These are phyloP conservation scores for Orthosia gothica DNA, from an alignment of 2,888 invertebrate genomes.

Conservation along the genomic window DNA sequence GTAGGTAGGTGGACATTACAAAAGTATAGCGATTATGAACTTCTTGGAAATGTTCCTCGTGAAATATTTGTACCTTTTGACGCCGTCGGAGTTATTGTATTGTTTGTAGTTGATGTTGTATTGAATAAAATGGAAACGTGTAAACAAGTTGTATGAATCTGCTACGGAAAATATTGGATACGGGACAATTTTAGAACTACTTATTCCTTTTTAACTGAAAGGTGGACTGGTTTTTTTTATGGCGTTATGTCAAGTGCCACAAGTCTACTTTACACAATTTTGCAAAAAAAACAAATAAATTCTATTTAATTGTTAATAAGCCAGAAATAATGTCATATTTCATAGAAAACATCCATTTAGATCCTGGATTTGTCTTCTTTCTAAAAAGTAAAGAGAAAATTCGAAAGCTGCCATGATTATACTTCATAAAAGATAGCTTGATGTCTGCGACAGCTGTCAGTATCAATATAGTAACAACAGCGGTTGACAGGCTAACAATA, in stretches of 20 bases:
- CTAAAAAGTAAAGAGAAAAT: background rate
- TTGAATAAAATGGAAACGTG: slow-evolving; percentile 21
- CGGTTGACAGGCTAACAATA: too few relatives aligned
- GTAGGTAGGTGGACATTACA: slow-evolving; percentile 74
- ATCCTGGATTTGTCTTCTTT: background rate
- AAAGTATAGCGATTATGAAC: slow-evolving; percentile 62
- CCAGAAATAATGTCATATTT: background rate
- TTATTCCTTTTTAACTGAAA: too few relatives aligned
- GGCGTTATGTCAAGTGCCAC: too few relatives aligned
- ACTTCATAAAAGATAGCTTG: too few relatives aligned
- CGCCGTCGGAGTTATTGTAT: slow-evolving; percentile 40
- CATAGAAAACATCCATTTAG: background rate
- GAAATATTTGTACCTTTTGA: slow-evolving; percentile 62
- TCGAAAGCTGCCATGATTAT: background rate
- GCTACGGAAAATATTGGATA: background rate
- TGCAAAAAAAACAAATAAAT: too few relatives aligned
- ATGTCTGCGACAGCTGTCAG: too few relatives aligned
- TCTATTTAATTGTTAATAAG: background rate
- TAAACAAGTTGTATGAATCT: slow-evolving; percentile 16
- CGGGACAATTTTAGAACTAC: background rate
- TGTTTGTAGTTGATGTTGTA: slow-evolving; percentile 36
- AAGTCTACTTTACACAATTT: too few relatives aligned
- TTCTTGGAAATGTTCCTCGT: slow-evolving; percentile 46
- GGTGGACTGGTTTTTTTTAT: too few relatives aligned
- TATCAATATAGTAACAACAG: too few relatives aligned